These are phyloP conservation scores for Osmoderma eremita DNA, from an alignment of 2,888 invertebrate species.

Conservation along the genomic window DNA sequence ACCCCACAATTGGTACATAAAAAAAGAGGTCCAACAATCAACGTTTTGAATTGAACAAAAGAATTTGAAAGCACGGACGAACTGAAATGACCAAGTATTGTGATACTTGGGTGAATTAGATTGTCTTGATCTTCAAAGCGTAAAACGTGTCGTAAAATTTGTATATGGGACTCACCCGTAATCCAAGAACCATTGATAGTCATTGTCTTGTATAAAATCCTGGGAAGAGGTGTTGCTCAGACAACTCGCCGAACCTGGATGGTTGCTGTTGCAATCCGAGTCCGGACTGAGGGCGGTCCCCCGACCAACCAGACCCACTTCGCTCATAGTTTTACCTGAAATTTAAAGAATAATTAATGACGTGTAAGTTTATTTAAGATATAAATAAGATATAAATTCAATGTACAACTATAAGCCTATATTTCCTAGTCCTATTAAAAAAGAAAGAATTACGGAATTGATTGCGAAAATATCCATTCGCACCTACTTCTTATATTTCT, in stretches of 20 bases:
- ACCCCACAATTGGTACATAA: conserved; percentile 15
- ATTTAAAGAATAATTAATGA: too few relatives aligned
- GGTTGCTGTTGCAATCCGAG: conserved; percentile 70
- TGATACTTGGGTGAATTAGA: too few relatives aligned
- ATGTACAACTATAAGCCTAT: too few relatives aligned
- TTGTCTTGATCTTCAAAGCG: too few relatives aligned
- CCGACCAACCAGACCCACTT: conserved; percentile 59
- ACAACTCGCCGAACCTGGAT: conserved; percentile 60
- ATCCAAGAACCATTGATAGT: conserved; percentile 92
- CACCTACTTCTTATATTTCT: too few relatives aligned
- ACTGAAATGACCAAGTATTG: neutral
- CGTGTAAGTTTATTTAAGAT: too few relatives aligned
- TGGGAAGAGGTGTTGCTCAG: conserved; percentile 68
- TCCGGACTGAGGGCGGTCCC: conserved; percentile 63
- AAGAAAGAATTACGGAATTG: too few relatives aligned
- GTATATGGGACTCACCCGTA: conserved; percentile 72
- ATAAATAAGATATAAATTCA: too few relatives aligned
- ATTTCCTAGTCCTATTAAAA: too few relatives aligned
- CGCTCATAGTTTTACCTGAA: conserved; percentile 63
- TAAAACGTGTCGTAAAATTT: conserved; percentile 4
- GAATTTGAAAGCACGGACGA: conserved; percentile 14
- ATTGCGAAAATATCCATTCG: too few relatives aligned
- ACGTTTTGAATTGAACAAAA: conserved; percentile 17
- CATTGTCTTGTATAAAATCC: conserved; percentile 85
- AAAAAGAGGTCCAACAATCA: conserved; percentile 12